Evolutionary conservation across 2,888 invertebrate genomes (phyloP), one percentile per base, ranked within the genome.

Genomic region (Allophyes oxyacanthae): DNA sequence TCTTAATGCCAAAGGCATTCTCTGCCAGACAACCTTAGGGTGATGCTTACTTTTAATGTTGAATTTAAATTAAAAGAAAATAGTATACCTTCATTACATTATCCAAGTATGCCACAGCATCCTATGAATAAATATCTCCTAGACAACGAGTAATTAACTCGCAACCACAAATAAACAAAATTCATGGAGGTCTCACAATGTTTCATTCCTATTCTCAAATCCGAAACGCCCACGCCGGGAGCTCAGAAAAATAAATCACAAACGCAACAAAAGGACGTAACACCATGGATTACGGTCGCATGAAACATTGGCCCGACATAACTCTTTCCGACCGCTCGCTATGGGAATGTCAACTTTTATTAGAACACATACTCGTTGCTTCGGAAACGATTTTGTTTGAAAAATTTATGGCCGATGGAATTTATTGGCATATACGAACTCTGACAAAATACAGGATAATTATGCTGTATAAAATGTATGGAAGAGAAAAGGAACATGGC

Each of bases 291-390:
- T 66, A 71, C 59, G 58, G 57, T 70, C 67, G 46, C 68, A 69
- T 65, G 72, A 73, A 72, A 77, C 76, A 78, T 76, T 69, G 69
- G 70, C 64, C 62, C 36, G 56, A 73, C 64, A 78, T 83, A 79
- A 80, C 65, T 81, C 74, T 68, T 59, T 58, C 52, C 45, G 53
- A 50, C 53, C 67, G 59, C 66, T 73, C 57, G 75, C 72, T 61
- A 72, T 71, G 71, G 75, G 71, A 71, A 78, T 72, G 74, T 78
- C 78, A 72, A 66, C 52, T 79, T 77, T 77, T 79, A 77, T 78
- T 74, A 64, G 54, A 65, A 44, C 56, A 68, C 70, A 72, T 50
- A 68, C 72, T 70, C 61, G 57, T 62, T 49, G 55, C 51, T 48
- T 54, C 43, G 40, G 51, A 49, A 67, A 52, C 55, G 51, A 55